Base-by-base conservation (phyloP, 1,140 invertebrate species). In the Diprion similis region DNA sequence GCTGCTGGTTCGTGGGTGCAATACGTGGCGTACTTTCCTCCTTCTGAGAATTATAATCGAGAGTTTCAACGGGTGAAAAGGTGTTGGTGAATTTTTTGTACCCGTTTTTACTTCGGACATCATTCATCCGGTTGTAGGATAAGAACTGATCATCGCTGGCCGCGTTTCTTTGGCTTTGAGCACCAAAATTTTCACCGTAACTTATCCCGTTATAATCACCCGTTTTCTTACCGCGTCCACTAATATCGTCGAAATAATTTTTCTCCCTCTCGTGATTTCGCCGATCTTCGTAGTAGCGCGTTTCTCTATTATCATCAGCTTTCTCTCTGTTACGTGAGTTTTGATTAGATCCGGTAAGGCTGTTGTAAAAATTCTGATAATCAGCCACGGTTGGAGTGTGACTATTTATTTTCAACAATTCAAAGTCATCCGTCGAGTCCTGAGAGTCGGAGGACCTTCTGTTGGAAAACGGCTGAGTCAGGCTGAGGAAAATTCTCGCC, bases 341-440 rank as follows among this genome's bases (percentile, higher is more conserved):
- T 59, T 59, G 51, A 59, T 59, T 59, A 13, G 51, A 13, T 59
- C 51, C 51, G 11, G 51, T 15, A 15, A 59, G n/a, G n/a, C 51
- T 59, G 51, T 86, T 80, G 68, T 86, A 86, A 65, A 85, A 84
- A 2, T 84, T 78, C 0, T 83, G 77, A 48, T 87, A 88, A 78
- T 85, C 85, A 10, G 85, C 85, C 1, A 88, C 75, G 0, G 79
- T 78, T 1, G 86, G 85, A 0, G 86, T 87, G 17, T 84, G 77
- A 48, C 86, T 86, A 10, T 74, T 83, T 19, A 88, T 83, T 78
- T 87, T 88, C 0, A 88, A 76, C 37, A 87, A 66, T 68, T 88
- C 87, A 70, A 88, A 86, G n/a, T 85, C 83, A 74, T 82, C 84
- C 46, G 78, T 79, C 6, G 73, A 74, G 8, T 77, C 78, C 37